These are phyloP conservation scores for Synanthedon formicaeformis DNA, from an alignment of 2,888 invertebrate genomes.

Conservation along the genomic window DNA sequence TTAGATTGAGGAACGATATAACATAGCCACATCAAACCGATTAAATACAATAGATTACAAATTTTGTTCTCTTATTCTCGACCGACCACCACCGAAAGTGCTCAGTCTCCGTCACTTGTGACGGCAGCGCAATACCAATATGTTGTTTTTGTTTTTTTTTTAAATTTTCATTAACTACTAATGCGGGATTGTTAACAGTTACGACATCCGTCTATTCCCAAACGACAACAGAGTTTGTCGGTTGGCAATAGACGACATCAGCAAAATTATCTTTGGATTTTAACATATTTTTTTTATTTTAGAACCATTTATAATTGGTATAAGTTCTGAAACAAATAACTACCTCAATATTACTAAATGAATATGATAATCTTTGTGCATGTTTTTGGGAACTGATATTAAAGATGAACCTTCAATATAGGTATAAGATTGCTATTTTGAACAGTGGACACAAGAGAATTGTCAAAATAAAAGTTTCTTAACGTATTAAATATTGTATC, in stretches of 20 bases:
- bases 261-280: conserved; percentile 1
- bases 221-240: too few species aligned
- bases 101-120: too few species aligned
- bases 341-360: conserved; percentile 71
- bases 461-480: conserved; percentile 70
- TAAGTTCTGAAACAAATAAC: conserved; percentile 70
- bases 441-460: conserved; percentile 56
- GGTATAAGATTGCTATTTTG: conserved; percentile 64
- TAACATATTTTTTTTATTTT: conserved; percentile 58
- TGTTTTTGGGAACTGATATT: conserved; percentile 65
- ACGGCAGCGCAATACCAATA: too few species aligned
- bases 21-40: not conserved
- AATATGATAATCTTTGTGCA: conserved; percentile 68
- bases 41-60: too few species aligned
- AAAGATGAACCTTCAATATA: conserved; percentile 55
- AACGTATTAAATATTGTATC: conserved; percentile 27
- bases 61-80: too few species aligned
- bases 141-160: too few species aligned
- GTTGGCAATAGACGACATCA: too few species aligned
- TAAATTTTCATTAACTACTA: too few species aligned
- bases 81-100: too few species aligned
- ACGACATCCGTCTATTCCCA: too few species aligned
- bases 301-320: conserved; percentile 66
- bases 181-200: too few species aligned
- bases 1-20: conserved; percentile 24